A percentile compares a stretch with the other conserved stretches of the same genome.
Conservation (phyloP, 2,888 invertebrate genomes). For the Synergus laeviventris region DNA sequence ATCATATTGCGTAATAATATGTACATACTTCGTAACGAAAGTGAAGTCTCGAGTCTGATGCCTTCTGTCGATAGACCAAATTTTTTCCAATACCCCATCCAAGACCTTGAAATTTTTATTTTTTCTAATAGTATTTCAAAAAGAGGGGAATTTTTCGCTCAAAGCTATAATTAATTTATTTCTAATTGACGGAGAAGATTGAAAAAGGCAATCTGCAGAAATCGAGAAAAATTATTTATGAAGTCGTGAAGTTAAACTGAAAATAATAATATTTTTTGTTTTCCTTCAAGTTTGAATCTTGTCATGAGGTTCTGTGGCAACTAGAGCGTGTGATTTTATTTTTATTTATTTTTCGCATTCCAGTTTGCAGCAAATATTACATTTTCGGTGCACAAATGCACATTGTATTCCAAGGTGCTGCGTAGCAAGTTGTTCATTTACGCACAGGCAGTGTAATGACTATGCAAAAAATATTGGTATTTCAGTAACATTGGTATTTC, state of each 20-base stretch:
- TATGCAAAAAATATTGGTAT: background rate
- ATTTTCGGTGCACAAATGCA: background rate
- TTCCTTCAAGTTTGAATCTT: background rate
- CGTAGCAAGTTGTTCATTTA: background rate
- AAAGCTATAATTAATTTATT: background rate
- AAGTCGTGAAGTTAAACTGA: background rate
- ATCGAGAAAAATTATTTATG: background rate
- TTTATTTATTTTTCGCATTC: background rate
- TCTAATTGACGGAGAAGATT: background rate
- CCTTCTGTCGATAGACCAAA: background rate
- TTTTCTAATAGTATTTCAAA: background rate
- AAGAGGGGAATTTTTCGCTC: no score
- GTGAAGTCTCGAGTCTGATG: constrained; percentile 39
- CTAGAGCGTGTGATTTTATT: background rate
- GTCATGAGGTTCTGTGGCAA: background rate
- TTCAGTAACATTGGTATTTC: constrained; percentile 5
- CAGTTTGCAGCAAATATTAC: background rate
- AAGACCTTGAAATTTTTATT: background rate
- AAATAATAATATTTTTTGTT: background rate
- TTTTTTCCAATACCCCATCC: background rate
- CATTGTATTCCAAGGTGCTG: background rate
- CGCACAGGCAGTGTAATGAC: background rate
- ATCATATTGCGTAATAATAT: constrained; percentile 50
- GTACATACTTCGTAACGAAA: constrained; percentile 51
- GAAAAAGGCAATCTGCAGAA: background rate